These are phyloP conservation scores for Gymnogyps californianus DNA, from an alignment of 2,113 vertebrate species.

Conservation along the genomic window DNA sequence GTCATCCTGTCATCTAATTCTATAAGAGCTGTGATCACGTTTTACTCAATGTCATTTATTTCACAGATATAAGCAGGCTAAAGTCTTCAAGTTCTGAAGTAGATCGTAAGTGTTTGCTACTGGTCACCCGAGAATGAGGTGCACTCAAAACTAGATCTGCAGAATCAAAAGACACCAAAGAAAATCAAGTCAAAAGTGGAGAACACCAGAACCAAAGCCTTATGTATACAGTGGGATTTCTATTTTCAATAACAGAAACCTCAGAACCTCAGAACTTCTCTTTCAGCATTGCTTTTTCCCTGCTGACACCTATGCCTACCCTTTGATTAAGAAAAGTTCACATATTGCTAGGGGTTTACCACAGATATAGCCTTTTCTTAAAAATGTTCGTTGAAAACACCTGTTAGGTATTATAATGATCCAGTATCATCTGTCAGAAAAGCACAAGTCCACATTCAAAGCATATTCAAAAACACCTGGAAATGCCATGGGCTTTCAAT, in stretches of 20 bases:
- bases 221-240: background rate
- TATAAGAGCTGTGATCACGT: slow-evolving; percentile 50
- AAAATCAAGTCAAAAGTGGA: background rate
- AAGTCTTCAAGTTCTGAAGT: slow-evolving; percentile 16
- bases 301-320: background rate
- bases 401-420: slow-evolving; percentile 8
- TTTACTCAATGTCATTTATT: slow-evolving; percentile 63
- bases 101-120: background rate
- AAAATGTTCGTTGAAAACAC: slow-evolving; percentile 35
- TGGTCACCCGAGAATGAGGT: slow-evolving; percentile 6
- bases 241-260: background rate
- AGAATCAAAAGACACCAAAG: background rate
- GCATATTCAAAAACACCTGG: background rate
- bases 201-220: background rate
- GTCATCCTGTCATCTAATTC: slow-evolving; percentile 56
- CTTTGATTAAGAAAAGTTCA: slow-evolving; percentile 30
- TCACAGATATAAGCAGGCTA: slow-evolving; percentile 21
- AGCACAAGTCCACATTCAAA: slow-evolving; percentile 22
- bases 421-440: slow-evolving; percentile 39
- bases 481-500: slow-evolving; percentile 24
- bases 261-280: background rate
- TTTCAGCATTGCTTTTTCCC: background rate
- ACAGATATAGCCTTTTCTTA: slow-evolving; percentile 15
- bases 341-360: background rate
- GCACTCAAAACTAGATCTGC: background rate